A percentile compares a stretch with the other conserved stretches of the same genome.
phyloP scores from a whole-genome alignment of 2,888 invertebrate species.

The Mythimna albipuncta region DNA sequence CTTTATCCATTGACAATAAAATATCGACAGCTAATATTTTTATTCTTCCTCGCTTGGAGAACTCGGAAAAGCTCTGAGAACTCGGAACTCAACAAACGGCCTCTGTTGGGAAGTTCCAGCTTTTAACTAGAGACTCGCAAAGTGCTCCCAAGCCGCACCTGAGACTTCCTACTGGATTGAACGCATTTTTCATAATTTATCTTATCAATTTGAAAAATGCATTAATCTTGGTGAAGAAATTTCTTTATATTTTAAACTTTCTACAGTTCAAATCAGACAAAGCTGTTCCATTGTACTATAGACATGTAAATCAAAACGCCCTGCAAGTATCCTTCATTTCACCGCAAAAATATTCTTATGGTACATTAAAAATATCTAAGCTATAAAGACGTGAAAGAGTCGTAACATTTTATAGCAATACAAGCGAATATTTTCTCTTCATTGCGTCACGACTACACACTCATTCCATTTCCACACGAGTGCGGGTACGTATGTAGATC shows the following conservation, averaged over 20 bases:
- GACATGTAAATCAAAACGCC: background rate
- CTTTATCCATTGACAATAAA: conserved; percentile 50
- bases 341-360: background rate
- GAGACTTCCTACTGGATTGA: conserved; percentile 9
- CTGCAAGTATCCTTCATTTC: background rate
- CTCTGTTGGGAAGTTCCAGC: conserved; percentile 33
- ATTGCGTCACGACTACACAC: conserved; percentile 12
- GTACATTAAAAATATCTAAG: conserved; percentile 28
- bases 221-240: background rate
- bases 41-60: conserved; percentile 6
- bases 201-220: background rate
- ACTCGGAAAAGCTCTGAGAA: conserved; percentile 2
- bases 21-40: conserved; percentile 35
- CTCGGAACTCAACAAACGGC: conserved; percentile 21
- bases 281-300: background rate
- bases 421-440: conserved; percentile 29
- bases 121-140: conserved; percentile 16
- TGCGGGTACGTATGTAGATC: conserved; percentile 12
- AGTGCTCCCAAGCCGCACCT: conserved; percentile 37
- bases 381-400: conserved; percentile 7
- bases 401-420: conserved; percentile 36
- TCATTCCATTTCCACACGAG: conserved; percentile 4
- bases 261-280: background rate
- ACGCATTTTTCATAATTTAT: conserved; percentile 9
- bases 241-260: background rate